Conservation (phyloP, 2,113 vertebrate genomes). For the Xiphophorus couchianus region DNA sequence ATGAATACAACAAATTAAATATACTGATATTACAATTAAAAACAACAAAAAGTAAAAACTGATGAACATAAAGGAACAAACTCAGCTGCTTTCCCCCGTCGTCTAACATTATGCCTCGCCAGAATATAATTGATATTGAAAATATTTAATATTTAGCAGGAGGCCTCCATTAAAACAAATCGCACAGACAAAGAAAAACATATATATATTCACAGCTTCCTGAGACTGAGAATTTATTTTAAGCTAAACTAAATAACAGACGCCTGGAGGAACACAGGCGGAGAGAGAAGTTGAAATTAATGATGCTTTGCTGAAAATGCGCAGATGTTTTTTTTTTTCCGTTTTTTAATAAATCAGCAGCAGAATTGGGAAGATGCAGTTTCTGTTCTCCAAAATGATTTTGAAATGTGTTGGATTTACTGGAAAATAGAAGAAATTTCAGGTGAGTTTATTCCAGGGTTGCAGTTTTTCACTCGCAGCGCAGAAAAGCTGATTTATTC, state of each 20-base stretch:
- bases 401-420: background rate
- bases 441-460: background rate
- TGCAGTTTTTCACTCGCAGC: background rate
- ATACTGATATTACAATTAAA: too few species aligned
- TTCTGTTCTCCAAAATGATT: too few species aligned
- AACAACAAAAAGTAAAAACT: too few species aligned
- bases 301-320: conserved; percentile 3
- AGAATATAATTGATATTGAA: conserved; percentile 64
- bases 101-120: conserved; percentile 57
- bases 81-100: conserved; percentile 16
- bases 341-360: background rate
- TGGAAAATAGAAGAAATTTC: background rate
- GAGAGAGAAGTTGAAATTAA: conserved; percentile 30
- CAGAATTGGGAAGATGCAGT: background rate
- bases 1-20: too few species aligned
- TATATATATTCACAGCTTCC: background rate
- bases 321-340: background rate
- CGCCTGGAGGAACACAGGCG: conserved; percentile 18
- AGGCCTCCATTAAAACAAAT: conserved; percentile 58
- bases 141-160: conserved; percentile 63
- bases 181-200: conserved; percentile 1
- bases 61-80: conserved; percentile 4
- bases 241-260: conserved; percentile 22
- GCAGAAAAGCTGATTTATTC: background rate
- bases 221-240: conserved; percentile 22